These are phyloP conservation scores for Acleris cristana DNA, from an alignment of 2,888 invertebrate genomes.

Conservation along the genomic window DNA sequence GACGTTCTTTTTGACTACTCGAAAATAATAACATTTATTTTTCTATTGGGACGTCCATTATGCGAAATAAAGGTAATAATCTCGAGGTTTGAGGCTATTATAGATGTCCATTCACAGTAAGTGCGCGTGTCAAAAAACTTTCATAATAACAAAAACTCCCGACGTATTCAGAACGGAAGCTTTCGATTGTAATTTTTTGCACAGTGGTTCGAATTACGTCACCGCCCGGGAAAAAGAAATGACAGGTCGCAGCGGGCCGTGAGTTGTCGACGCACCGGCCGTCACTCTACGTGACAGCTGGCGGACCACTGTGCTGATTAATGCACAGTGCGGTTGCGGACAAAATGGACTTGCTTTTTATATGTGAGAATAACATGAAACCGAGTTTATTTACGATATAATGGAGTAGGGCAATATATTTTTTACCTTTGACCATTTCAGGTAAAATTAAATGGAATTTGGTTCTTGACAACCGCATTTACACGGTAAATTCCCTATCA, in stretches of 20 bases:
- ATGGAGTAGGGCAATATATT: too few species aligned
- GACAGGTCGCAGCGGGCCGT: conserved; percentile 36
- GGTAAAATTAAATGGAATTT: too few species aligned
- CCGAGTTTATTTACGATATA: background rate
- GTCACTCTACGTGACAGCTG: conserved; percentile 37
- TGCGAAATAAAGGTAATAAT: too few species aligned
- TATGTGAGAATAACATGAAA: conserved; percentile 18
- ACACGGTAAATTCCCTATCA: too few species aligned
- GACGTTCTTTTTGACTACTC: too few species aligned
- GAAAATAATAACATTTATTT: too few species aligned
- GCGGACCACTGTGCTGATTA: conserved; percentile 40
- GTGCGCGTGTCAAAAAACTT: background rate
- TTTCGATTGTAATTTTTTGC: conserved; percentile 28
- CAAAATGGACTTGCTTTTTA: conserved; percentile 31
- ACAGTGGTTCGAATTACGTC: conserved; percentile 38
- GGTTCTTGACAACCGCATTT: too few species aligned
- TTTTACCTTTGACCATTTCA: too few species aligned
- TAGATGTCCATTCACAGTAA: background rate
- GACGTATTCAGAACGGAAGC: conserved; percentile 23
- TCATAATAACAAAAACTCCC: background rate
- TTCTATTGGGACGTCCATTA: too few species aligned
- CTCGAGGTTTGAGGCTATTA: background rate
- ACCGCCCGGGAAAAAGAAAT: conserved; percentile 36
- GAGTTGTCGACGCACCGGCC: conserved; percentile 40
- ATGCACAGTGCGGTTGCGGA: conserved; percentile 35